Percentiles rank a stretch among this genome's conserved stretches.
phyloP scores from a whole-genome alignment of 2,888 invertebrate species.

The Epiblema foenella region DNA sequence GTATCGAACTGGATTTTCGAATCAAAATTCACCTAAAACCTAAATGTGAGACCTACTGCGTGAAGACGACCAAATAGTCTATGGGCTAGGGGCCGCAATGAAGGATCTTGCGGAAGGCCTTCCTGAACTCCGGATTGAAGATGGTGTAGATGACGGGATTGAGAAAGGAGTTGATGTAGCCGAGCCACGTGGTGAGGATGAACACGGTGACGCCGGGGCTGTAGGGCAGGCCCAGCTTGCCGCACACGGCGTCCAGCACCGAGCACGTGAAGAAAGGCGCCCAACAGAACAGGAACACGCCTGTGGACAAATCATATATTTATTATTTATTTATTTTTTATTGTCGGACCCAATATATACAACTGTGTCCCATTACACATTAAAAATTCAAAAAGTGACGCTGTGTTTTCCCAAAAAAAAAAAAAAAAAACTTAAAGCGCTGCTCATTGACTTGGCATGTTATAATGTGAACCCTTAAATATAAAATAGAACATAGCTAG shows the following conservation, averaged over 20 bases:
- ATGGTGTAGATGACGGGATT: slow-evolving; percentile 97
- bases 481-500: too few species aligned
- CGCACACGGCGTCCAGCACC: slow-evolving; percentile 98
- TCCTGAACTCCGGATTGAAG: slow-evolving; percentile 98
- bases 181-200: slow-evolving; percentile 98
- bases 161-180: slow-evolving; percentile 98
- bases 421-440: too few species aligned
- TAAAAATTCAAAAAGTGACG: too few species aligned
- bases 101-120: slow-evolving; percentile 98
- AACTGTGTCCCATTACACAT: too few species aligned
- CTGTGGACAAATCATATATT: slow-evolving; percentile 85
- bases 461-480: too few species aligned
- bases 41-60: slow-evolving; percentile 54
- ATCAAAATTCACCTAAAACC: slow-evolving; percentile 19
- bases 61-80: slow-evolving; percentile 73
- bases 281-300: slow-evolving; percentile 99
- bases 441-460: too few species aligned
- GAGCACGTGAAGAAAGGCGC: slow-evolving; percentile 99
- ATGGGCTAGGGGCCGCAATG: slow-evolving; percentile 85
- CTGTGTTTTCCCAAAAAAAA: too few species aligned
- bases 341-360: too few species aligned
- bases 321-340: too few species aligned
- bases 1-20: not conserved
- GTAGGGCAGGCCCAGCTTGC: slow-evolving; percentile 91
- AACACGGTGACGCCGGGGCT: slow-evolving; percentile 95